Conservation (phyloP, 2,113 vertebrate species). For the Trinectes maculatus region DNA sequence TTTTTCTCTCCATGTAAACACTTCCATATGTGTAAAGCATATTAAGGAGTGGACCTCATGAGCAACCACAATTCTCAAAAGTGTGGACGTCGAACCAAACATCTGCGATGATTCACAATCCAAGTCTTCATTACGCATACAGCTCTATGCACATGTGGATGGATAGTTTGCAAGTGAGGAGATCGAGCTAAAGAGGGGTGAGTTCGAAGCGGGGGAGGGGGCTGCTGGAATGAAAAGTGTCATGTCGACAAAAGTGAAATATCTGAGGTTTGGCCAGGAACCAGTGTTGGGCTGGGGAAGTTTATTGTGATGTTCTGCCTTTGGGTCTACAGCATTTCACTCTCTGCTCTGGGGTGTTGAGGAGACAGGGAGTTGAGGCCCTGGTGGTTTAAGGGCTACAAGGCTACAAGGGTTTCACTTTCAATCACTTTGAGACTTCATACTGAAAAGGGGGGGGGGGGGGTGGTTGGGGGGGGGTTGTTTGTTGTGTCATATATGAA, state of each 20-base stretch:
- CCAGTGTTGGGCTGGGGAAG: conserved; percentile 60
- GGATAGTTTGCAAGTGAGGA: conserved; percentile 69
- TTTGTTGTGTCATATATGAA: conserved; percentile 26
- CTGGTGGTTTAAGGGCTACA: conserved; percentile 13
- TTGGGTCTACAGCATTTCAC: conserved; percentile 37
- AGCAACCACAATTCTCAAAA: conserved; percentile 52
- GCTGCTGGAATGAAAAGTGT: conserved; percentile 73
- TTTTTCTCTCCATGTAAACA: conserved; percentile 61
- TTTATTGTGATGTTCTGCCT: conserved; percentile 70
- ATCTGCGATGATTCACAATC: conserved; percentile 66
- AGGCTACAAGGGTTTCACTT: conserved; percentile 16
- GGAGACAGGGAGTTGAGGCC: conserved; percentile 43
- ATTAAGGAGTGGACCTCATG: conserved; percentile 48
- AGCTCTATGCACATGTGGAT: conserved; percentile 62
- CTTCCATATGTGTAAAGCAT: conserved; percentile 68
- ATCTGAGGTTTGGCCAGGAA: conserved; percentile 71
- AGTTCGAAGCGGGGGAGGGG: conserved; percentile 21
- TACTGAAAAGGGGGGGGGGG: too few species aligned
- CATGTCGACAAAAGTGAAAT: conserved; percentile 76
- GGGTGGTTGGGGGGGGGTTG: too few species aligned
- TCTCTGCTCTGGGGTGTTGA: conserved; percentile 37
- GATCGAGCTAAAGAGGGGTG: conserved; percentile 51
- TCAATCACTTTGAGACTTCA: conserved; percentile 25
- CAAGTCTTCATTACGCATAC: conserved; percentile 53
- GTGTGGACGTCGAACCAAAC: conserved; percentile 58